Evolutionary conservation across 2,797 vertebrate species (phyloP).

Genomic region (Leuciscus waleckii): DNA sequence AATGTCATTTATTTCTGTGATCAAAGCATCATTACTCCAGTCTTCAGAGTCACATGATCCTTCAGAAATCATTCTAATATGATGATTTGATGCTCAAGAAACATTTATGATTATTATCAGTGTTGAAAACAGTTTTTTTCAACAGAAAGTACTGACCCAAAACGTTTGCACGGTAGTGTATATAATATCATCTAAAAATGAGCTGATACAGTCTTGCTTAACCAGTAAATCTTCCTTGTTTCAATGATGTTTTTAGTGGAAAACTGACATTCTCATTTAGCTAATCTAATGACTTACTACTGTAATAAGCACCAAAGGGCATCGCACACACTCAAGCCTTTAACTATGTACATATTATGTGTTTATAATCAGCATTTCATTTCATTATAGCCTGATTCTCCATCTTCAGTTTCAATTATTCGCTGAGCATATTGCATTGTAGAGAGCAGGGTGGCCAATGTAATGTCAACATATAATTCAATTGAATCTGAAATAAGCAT

Average conservation of each 20-base stretch:
- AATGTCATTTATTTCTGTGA: not conserved
- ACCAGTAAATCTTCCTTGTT: not conserved
- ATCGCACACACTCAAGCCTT: not conserved
- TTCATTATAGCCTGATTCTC: not conserved
- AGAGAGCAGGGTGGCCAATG: not conserved
- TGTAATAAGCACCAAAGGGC: not conserved
- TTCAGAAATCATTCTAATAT: not conserved
- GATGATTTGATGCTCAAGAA: too few species aligned
- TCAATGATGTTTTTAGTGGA: not conserved
- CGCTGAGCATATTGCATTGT: not conserved
- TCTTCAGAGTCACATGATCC: not conserved
- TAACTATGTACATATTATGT: too few species aligned
- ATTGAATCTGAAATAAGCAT: not conserved
- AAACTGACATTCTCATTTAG: not conserved
- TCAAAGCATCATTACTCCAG: not conserved
- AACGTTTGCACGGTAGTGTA: not conserved
- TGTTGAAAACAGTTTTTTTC: not conserved
- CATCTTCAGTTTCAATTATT: not conserved
- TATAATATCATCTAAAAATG: not conserved
- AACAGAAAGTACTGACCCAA: not conserved
- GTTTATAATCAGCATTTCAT: not conserved
- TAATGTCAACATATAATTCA: not conserved
- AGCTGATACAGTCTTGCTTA: not conserved
- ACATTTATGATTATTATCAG: too few species aligned
- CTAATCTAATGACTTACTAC: not conserved